Evolutionary conservation across 1,140 invertebrate genomes (phyloP).

Genomic region (Pissodes strobi): DNA sequence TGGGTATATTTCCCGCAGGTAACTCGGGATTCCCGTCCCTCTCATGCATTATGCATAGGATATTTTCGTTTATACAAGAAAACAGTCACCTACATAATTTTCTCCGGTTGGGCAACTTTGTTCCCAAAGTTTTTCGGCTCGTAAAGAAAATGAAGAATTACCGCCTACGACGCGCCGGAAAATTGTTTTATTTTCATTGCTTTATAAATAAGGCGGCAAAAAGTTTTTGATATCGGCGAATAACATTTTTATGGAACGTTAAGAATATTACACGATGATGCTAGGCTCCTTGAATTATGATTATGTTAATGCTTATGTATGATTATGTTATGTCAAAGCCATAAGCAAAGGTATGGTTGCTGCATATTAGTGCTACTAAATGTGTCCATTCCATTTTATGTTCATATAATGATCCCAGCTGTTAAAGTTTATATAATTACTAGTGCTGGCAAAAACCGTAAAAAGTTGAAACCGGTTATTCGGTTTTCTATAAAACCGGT

Average conservation of each 20-base stretch:
- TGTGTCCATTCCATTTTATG: no score
- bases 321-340: no score
- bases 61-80: constrained; percentile 52
- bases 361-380: no score
- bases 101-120: constrained; percentile 34
- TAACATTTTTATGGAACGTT: constrained; percentile 3
- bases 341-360: no score
- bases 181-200: constrained; percentile 29
- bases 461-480: no score
- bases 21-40: constrained; percentile 18
- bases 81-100: constrained; percentile 52
- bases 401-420: no score
- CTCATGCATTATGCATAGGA: constrained; percentile 53
- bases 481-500: no score
- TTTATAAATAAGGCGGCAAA: constrained; percentile 18
- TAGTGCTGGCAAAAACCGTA: no score
- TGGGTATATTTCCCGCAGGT: constrained; percentile 33
- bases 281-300: no score
- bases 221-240: constrained; percentile 3
- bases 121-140: constrained; percentile 30
- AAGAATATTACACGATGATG: no score
- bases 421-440: no score
- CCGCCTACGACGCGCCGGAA: constrained; percentile 7
- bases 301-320: no score
- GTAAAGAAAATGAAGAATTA: constrained; percentile 37